These are phyloP conservation scores for Lithophane ornitopus DNA, from an alignment of 2,888 invertebrate species.

Conservation along the genomic window DNA sequence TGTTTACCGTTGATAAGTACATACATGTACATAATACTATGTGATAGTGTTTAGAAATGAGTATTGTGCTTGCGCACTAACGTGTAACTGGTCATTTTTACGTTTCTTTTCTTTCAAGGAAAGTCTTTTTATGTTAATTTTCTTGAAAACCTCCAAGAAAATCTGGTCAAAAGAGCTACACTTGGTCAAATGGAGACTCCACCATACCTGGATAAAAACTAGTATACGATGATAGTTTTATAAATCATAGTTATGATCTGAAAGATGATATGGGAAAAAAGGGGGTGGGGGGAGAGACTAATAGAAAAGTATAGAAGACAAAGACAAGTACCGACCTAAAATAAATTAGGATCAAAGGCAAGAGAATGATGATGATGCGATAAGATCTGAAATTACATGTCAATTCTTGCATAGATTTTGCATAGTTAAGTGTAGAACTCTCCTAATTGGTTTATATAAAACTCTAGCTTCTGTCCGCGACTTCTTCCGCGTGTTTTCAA, in stretches of 20 bases:
- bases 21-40: constrained; percentile 60
- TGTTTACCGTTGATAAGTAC: constrained; percentile 70
- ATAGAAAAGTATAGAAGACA: neutral
- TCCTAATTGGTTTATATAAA: no score
- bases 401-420: no score
- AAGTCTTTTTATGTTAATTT: neutral
- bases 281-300: neutral
- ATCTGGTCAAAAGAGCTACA: neutral
- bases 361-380: neutral
- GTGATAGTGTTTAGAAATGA: constrained; percentile 57
- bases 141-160: neutral
- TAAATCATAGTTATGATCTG: no score
- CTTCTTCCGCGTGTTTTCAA: no score
- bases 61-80: constrained; percentile 49
- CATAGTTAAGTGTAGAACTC: no score
- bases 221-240: no score
- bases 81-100: constrained; percentile 47
- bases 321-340: neutral
- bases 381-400: no score
- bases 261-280: no score
- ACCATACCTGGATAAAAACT: neutral
- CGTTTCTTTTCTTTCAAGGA: constrained; percentile 28
- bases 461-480: no score
- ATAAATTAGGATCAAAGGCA: neutral
- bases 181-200: neutral